These are phyloP conservation scores for Psilopsiagon aymara DNA, from an alignment of 2,113 vertebrate genomes.

Conservation along the genomic window DNA sequence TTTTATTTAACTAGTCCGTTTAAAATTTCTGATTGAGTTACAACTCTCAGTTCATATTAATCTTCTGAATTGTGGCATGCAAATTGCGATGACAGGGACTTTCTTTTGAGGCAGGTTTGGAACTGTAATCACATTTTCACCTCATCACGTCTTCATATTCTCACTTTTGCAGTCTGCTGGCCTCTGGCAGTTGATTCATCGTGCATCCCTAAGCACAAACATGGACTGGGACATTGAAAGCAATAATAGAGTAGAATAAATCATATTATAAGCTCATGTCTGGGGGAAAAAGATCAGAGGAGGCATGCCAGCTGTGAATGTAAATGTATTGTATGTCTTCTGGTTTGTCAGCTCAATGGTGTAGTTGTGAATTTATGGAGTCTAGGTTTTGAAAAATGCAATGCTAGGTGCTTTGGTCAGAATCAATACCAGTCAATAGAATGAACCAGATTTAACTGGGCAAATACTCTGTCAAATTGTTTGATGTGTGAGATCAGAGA, in stretches of 20 bases:
- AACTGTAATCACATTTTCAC: constrained; percentile 57
- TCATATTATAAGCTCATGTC: constrained; percentile 43
- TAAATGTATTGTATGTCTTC: constrained; percentile 57
- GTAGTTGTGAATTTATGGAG: constrained; percentile 54
- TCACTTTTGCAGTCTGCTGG: constrained; percentile 12
- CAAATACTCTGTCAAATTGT: background rate
- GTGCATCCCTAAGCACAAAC: constrained; percentile 49
- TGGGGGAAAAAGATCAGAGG: constrained; percentile 41
- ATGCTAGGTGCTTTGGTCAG: background rate
- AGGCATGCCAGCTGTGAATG: constrained; percentile 35
- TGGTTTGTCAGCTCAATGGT: constrained; percentile 38
- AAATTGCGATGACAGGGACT: background rate
- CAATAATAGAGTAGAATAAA: constrained; percentile 63
- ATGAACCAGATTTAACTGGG: constrained; percentile 4
- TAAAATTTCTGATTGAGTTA: constrained; percentile 24
- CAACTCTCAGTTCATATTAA: background rate
- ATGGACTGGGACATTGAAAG: constrained; percentile 46
- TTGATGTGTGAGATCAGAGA: background rate
- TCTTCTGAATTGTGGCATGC: background rate
- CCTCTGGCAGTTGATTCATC: constrained; percentile 64
- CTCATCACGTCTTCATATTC: constrained; percentile 35
- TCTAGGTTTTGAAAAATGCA: constrained; percentile 44
- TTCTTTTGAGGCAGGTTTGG: constrained; percentile 12
- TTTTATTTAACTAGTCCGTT: background rate
- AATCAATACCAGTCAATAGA: constrained; percentile 34